Conservation (phyloP, 2,113 vertebrate species). For the Coreoperca whiteheadi region DNA sequence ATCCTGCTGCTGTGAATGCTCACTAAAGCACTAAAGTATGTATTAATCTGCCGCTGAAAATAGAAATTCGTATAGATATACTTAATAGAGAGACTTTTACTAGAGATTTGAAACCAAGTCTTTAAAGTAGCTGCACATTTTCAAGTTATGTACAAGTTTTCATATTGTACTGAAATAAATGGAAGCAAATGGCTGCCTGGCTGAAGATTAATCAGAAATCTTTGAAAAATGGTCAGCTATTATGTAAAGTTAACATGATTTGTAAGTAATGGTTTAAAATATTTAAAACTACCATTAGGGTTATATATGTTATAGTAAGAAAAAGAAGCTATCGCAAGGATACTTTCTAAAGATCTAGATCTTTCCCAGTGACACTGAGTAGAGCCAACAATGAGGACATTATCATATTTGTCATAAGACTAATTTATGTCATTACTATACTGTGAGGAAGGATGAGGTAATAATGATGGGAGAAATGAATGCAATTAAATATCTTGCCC, state of each 20-base stretch:
- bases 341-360: background rate
- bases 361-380: background rate
- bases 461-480: constrained; percentile 15
- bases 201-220: background rate
- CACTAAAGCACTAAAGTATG: background rate
- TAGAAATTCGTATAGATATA: background rate
- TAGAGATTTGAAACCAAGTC: background rate
- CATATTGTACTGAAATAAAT: background rate
- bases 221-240: background rate
- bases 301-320: background rate
- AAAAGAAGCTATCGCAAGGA: background rate
- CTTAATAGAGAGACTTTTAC: background rate
- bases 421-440: background rate
- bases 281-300: background rate
- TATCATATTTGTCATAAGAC: background rate
- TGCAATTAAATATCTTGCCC: constrained; percentile 2
- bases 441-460: constrained; percentile 1
- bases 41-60: background rate
- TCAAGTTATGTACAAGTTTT: background rate
- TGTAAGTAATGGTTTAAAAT: background rate
- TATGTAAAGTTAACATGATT: background rate
- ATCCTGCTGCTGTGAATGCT: background rate
- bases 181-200: background rate
- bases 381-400: background rate
- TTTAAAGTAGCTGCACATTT: background rate